Evolutionary conservation across 2,797 vertebrate genomes (phyloP).

Genomic region (Furcifer pardalis): DNA sequence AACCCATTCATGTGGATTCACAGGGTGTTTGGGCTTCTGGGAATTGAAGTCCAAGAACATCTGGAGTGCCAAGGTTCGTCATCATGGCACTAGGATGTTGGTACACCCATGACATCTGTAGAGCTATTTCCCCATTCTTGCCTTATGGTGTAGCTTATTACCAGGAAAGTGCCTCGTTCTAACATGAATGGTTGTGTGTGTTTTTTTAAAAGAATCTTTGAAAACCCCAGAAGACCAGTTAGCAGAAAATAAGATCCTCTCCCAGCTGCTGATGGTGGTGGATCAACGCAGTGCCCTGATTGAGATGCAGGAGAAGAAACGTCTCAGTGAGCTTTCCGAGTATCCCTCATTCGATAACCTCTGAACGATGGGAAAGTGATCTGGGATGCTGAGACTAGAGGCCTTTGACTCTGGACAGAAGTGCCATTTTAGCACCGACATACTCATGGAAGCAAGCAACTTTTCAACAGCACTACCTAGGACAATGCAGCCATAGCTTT

Average conservation of each 20-base stretch:
- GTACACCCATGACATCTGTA: not conserved
- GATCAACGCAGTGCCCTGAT: slow-evolving; percentile 88
- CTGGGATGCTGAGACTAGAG: not conserved
- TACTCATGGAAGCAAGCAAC: not conserved
- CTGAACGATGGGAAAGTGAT: not conserved
- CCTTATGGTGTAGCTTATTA: not conserved
- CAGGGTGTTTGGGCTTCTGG: too few species aligned
- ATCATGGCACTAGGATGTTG: too few species aligned
- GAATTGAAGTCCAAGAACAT: too few species aligned
- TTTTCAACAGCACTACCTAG: not conserved
- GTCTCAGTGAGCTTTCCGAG: slow-evolving; percentile 84
- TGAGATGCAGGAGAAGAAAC: slow-evolving; percentile 86
- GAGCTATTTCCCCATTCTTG: too few species aligned
- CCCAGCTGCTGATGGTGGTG: slow-evolving; percentile 88
- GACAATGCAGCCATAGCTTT: not conserved
- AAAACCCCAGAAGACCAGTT: slow-evolving; percentile 79
- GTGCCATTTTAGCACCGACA: not conserved
- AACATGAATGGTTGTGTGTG: not conserved
- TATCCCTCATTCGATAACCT: slow-evolving; percentile 56
- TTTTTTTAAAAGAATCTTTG: slow-evolving; percentile 71
- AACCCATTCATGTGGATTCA: too few species aligned
- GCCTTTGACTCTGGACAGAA: not conserved
- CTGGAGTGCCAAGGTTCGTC: too few species aligned
- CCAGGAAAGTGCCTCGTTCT: not conserved
- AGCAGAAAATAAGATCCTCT: slow-evolving; percentile 80